Evolutionary conservation across 2,113 vertebrate genomes (phyloP), one percentile per base, ranked within the genome.

Genomic region (Halichoerus grypus): DNA sequence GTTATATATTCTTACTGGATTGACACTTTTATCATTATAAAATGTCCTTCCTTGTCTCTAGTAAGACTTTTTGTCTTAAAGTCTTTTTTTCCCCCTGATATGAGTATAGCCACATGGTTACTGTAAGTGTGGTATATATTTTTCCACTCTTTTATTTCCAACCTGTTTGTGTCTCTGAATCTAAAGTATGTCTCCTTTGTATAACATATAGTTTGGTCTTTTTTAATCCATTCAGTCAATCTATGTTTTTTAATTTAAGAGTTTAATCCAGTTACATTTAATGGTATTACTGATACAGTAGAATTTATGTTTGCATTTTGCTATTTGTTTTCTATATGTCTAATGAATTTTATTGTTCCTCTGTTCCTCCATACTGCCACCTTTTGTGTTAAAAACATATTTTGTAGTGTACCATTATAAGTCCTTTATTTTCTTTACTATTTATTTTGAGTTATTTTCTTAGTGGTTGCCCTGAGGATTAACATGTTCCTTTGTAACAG

Each of bases 401-500:
- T 91, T 86, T 69, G 19, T 33, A 51, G 18, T 51, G 15, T 85
- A 46, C 31, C 13, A 72, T 36, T 39, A 33, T 19, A 39, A 91
- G 18, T 91, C 10, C 0, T 19, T 31, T 51, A 28, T 88, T 79
- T 53, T n/a, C 49, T 91, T 61, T 42, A 71, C 42, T 51, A 46
- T 57, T 55, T 55, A 51, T 39, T 51, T 80, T 91, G 51, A 91
- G 24, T 42, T 80, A 51, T 95, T 92, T 59, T 81, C 33, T 84
- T 77, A 91, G 28, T 36, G 13, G 24, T 24, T 76, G 4, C 12
- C 49, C 26, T 77, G 36, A 24, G 36, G 4, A 57, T 69, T 79
- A 91, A 85, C 49, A 85, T 57, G 49, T 39, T 82, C 28, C 72
- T 74, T 94, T 94, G n/a, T n/a, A 89, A n/a, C 33, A 89, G 11